A percentile compares a stretch with the other conserved stretches of the same genome.
These are phyloP conservation scores for Parauchenoglanis punctatus DNA, from an alignment of 2,797 vertebrate genomes.

Conservation along the genomic window DNA sequence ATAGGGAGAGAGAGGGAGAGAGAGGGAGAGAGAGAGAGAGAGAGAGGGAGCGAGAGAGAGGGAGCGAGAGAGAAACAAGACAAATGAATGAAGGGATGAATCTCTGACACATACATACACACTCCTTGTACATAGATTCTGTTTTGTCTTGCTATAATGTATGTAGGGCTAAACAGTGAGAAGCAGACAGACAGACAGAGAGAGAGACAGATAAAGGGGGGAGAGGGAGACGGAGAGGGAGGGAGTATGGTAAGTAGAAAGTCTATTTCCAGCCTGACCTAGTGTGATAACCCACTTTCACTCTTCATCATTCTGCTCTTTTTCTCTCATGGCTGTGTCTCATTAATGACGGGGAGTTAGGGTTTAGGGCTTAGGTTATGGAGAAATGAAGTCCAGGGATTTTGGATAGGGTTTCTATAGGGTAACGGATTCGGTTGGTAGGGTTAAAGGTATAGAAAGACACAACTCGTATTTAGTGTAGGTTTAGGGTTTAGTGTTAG, in stretches of 20 bases:
- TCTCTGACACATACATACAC: neutral
- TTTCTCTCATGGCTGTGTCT: conserved; percentile 26
- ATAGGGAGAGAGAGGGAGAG: conserved; percentile 41
- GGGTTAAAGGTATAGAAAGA: neutral
- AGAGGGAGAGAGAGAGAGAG: neutral
- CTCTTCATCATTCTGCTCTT: conserved; percentile 58
- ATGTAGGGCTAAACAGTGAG: neutral
- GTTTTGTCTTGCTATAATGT: conserved; percentile 4
- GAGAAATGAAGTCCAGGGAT: neutral
- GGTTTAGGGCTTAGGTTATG: neutral
- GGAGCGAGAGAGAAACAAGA: neutral
- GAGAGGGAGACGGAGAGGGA: neutral
- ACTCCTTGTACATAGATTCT: neutral
- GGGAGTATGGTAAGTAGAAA: neutral
- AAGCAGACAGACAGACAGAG: conserved; percentile 64
- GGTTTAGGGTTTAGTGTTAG: neutral
- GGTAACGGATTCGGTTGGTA: neutral
- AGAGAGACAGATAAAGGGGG: neutral
- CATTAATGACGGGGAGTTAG: neutral
- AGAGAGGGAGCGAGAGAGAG: conserved; percentile 53
- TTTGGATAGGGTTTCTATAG: no score
- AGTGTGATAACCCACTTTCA: conserved; percentile 76
- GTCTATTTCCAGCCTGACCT: conserved; percentile 76
- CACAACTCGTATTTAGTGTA: neutral
- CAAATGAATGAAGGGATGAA: neutral